A percentile compares a stretch with the other conserved stretches of the same genome.
These are phyloP conservation scores for Caenorhabditis macrosperma DNA, from an alignment of 2,888 invertebrate genomes.

Conservation along the genomic window DNA sequence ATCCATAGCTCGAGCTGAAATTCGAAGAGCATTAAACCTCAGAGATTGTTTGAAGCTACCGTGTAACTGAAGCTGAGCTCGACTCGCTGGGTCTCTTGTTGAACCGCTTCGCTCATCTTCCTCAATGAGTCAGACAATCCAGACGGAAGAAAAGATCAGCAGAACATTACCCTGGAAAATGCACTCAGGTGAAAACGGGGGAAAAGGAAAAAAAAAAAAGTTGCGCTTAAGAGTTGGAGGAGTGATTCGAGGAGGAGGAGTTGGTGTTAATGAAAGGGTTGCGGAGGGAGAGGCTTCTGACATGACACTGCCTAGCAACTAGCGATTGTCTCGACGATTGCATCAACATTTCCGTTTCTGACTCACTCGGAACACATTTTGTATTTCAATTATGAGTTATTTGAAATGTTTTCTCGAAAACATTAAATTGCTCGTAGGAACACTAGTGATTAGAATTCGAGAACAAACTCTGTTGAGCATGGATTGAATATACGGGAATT, in stretches of 20 bases:
- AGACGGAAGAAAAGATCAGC: constrained; percentile 16
- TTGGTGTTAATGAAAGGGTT: not conserved
- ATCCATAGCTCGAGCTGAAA: constrained; percentile 67
- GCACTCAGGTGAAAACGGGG: not conserved
- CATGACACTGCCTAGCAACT: not conserved
- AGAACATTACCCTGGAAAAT: constrained; percentile 38
- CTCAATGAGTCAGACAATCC: constrained; percentile 10
- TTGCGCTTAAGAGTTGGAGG: constrained; percentile 8
- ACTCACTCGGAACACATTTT: not conserved
- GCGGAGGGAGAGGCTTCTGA: not conserved
- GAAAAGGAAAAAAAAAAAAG: constrained; percentile 1
- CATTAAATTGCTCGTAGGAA: too few relatives aligned
- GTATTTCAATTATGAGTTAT: not conserved
- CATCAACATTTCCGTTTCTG: not conserved
- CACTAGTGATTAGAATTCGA: too few relatives aligned
- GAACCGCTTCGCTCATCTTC: constrained; percentile 46
- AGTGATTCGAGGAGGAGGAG: not conserved
- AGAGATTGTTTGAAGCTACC: constrained; percentile 14
- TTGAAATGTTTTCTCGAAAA: too few relatives aligned
- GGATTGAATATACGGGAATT: too few relatives aligned
- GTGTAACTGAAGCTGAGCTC: constrained; percentile 65
- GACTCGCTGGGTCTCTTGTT: constrained; percentile 51
- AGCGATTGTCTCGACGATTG: not conserved
- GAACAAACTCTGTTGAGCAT: too few relatives aligned
- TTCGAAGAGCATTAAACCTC: not conserved